Conservation (phyloP, 2,888 invertebrate genomes). For the Tubiluchus corallicola region DNA sequence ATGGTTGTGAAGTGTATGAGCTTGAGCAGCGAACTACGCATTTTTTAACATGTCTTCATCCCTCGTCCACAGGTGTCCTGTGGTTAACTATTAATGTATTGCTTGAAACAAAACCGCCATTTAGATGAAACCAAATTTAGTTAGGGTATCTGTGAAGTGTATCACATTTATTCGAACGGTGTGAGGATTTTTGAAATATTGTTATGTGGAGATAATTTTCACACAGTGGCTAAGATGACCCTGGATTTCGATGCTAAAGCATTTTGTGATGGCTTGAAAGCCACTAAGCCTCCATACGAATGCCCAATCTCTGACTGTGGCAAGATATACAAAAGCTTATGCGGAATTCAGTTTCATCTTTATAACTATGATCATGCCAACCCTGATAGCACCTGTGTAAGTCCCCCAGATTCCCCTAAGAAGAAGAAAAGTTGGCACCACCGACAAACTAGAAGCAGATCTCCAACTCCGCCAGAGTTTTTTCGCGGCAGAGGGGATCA, state of each 20-base stretch:
- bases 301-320: slow-evolving; percentile 70
- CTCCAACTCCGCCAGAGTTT: slow-evolving; percentile 28
- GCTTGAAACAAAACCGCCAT: too few species aligned
- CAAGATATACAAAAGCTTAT: slow-evolving; percentile 64
- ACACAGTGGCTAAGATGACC: slow-evolving; percentile 32
- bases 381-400: slow-evolving; percentile 17
- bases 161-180: too few species aligned
- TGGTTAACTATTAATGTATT: too few species aligned
- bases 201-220: too few species aligned
- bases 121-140: too few species aligned
- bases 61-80: too few species aligned
- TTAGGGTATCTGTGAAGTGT: too few species aligned
- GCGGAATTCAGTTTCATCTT: slow-evolving; percentile 66
- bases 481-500: slow-evolving; percentile 39
- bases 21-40: too few species aligned
- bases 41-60: too few species aligned
- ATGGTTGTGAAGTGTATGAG: too few species aligned
- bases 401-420: slow-evolving; percentile 31
- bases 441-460: slow-evolving; percentile 19
- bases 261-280: slow-evolving; percentile 60
- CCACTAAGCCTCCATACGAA: slow-evolving; percentile 64
- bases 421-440: slow-evolving; percentile 32
- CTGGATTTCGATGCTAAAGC: slow-evolving; percentile 67
- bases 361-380: slow-evolving; percentile 67
- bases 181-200: too few species aligned